phyloP scores from a whole-genome alignment of 2,888 invertebrate species.

The Ashinkailepas kermadecensis region DNA sequence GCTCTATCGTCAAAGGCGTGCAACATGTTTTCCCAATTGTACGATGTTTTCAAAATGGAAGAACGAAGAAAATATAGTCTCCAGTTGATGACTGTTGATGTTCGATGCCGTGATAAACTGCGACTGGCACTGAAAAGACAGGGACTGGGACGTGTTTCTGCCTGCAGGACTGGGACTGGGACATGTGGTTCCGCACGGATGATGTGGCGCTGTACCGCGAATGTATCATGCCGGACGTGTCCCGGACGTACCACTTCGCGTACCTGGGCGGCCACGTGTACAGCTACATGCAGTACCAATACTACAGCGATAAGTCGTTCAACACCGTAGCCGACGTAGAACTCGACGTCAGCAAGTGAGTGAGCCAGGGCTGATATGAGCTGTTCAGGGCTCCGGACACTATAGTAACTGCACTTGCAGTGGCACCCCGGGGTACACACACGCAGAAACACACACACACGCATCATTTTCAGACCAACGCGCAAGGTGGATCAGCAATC shows the following conservation, averaged over 20 bases:
- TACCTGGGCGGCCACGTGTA: constrained; percentile 30
- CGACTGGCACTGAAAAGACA: neutral
- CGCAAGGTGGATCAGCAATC: too few relatives aligned
- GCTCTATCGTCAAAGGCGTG: too few relatives aligned
- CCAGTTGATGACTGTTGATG: too few relatives aligned
- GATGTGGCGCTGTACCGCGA: constrained; percentile 27
- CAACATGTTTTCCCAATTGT: too few relatives aligned
- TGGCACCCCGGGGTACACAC: neutral
- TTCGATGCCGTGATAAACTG: too few relatives aligned
- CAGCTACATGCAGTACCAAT: constrained; percentile 27
- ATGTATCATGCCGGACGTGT: constrained; percentile 31
- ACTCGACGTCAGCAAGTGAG: constrained; percentile 27
- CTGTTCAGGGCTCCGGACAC: too few relatives aligned
- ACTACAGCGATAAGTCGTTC: constrained; percentile 26
- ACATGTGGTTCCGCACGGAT: constrained; percentile 31
- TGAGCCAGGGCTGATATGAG: too few relatives aligned
- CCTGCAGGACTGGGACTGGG: constrained; percentile 29
- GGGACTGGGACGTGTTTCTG: neutral
- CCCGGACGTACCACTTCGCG: constrained; percentile 31
- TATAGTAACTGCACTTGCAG: too few relatives aligned
- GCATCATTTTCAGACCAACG: too few relatives aligned
- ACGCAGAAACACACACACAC: neutral
- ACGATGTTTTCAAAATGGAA: too few relatives aligned
- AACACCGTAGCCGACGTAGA: constrained; percentile 22
- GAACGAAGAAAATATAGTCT: too few relatives aligned